phyloP scores from a whole-genome alignment of 2,888 invertebrate genomes.

The Stenoptilia bipunctidactyla region DNA sequence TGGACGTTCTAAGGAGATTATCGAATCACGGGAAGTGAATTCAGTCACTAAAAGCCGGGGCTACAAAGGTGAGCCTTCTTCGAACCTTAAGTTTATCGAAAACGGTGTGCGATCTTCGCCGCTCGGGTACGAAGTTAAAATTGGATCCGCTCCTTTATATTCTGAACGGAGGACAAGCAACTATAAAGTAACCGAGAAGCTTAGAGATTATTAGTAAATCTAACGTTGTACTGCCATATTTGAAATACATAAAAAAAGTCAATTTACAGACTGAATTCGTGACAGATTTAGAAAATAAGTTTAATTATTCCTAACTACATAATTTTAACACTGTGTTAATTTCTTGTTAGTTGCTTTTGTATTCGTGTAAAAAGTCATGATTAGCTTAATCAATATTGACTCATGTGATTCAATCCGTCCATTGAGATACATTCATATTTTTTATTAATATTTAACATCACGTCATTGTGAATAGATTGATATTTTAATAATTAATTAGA shows the following conservation, averaged over 20 bases:
- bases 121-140: conserved; percentile 43
- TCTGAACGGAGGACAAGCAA: conserved; percentile 56
- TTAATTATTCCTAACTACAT: conserved; percentile 36
- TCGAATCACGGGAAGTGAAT: conserved; percentile 79
- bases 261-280: conserved; percentile 50
- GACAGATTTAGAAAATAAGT: conserved; percentile 31
- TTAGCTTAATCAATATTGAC: conserved; percentile 61
- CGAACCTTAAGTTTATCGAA: conserved; percentile 68
- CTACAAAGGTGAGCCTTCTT: conserved; percentile 58
- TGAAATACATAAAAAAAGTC: conserved; percentile 35
- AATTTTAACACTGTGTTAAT: conserved; percentile 39
- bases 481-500: neutral
- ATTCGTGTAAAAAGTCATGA: conserved; percentile 60
- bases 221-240: conserved; percentile 42
- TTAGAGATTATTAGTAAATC: conserved; percentile 55
- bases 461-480: neutral
- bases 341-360: conserved; percentile 34
- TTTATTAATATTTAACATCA: conserved; percentile 11
- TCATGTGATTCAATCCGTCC: conserved; percentile 39
- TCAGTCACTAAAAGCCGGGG: conserved; percentile 76
- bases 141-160: conserved; percentile 36
- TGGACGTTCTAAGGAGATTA: conserved; percentile 75
- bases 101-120: conserved; percentile 50
- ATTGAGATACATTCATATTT: conserved; percentile 28
- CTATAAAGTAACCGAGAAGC: conserved; percentile 57